Percentiles rank a stretch among this genome's conserved stretches.
phyloP scores from a whole-genome alignment of 2,888 invertebrate species.

The Lasioglossum vierecki region DNA sequence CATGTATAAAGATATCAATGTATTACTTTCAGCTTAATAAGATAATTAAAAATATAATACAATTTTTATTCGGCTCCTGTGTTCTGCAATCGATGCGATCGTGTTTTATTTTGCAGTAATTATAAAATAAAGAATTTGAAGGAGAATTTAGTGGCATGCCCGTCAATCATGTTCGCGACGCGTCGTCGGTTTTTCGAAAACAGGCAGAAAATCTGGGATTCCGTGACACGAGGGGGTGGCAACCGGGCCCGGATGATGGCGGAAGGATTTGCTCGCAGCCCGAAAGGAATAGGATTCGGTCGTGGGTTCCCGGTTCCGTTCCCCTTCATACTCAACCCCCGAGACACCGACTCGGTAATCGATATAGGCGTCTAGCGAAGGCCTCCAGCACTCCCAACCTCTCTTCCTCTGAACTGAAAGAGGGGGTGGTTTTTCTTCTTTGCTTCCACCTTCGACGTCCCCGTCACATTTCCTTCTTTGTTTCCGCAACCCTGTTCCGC shows the following conservation, averaged over 20 bases:
- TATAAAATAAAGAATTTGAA: conserved; percentile 1
- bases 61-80: too few relatives aligned
- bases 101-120: too few relatives aligned
- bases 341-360: conserved; percentile 70
- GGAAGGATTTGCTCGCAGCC: conserved; percentile 73
- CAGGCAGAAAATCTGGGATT: conserved; percentile 65
- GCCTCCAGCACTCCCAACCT: conserved; percentile 24
- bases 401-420: background rate
- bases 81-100: too few relatives aligned
- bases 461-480: conserved; percentile 67
- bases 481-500: conserved; percentile 64
- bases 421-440: conserved; percentile 36
- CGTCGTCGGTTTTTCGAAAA: conserved; percentile 65
- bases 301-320: conserved; percentile 55
- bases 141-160: conserved; percentile 35
- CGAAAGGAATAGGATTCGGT: conserved; percentile 71
- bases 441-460: conserved; percentile 51
- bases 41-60: too few relatives aligned
- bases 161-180: conserved; percentile 36
- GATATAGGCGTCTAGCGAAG: conserved; percentile 71
- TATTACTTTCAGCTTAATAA: too few relatives aligned
- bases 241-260: conserved; percentile 56
- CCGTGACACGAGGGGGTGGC: conserved; percentile 35
- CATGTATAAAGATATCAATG: too few relatives aligned
- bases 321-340: conserved; percentile 52